Evolutionary conservation across 2,797 vertebrate species (phyloP).

Genomic region (Hylomyscus alleni): DNA sequence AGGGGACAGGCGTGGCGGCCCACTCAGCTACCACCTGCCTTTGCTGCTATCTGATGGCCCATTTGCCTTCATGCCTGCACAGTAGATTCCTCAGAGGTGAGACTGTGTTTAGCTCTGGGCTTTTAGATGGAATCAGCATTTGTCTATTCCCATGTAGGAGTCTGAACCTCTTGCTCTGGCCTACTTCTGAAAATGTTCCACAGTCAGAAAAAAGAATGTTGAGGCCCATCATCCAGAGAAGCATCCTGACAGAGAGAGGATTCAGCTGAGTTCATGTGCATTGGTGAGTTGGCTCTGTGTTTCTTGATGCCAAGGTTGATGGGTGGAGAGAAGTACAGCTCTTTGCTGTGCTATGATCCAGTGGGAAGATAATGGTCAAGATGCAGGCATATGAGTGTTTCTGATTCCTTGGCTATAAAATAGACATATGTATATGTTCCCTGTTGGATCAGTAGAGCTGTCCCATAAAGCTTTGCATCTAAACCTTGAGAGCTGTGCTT

Average conservation of each 20-base stretch:
- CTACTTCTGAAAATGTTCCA: conserved; percentile 25
- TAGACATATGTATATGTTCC: too few species aligned
- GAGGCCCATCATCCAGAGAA: neutral
- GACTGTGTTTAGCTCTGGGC: conserved; percentile 18
- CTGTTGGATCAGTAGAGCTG: too few species aligned
- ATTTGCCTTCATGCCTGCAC: neutral
- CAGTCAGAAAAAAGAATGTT: neutral
- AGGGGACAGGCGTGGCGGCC: neutral
- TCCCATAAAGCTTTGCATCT: neutral
- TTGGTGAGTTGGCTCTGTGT: neutral
- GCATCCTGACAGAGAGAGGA: neutral
- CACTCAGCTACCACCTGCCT: neutral
- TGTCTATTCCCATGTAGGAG: neutral
- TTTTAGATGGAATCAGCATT: conserved; percentile 37
- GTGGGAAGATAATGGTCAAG: neutral
- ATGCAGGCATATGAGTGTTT: neutral
- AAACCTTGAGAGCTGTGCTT: neutral
- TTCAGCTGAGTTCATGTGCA: neutral
- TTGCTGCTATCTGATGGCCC: conserved; percentile 33
- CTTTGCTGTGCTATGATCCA: neutral
- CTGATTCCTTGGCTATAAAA: neutral
- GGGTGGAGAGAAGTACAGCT: neutral
- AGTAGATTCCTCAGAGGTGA: conserved; percentile 22
- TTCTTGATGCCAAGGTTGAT: neutral
- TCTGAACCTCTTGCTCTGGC: conserved; percentile 30